Conservation (phyloP, 2,888 invertebrate genomes). For the Platycnemis pennipes region DNA sequence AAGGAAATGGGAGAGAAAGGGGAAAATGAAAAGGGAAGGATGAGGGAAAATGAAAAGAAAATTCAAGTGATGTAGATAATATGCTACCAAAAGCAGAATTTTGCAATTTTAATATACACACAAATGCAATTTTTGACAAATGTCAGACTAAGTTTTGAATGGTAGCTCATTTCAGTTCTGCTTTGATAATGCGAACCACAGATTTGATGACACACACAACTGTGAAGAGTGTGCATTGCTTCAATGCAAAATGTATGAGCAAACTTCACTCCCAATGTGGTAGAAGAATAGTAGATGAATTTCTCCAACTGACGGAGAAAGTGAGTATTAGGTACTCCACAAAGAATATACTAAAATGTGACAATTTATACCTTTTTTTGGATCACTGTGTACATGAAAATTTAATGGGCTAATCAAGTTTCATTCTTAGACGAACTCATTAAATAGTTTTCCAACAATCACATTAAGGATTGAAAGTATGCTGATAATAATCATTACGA, state of each 20-base stretch:
- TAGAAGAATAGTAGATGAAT: background rate
- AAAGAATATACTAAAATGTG: background rate
- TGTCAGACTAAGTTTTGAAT: background rate
- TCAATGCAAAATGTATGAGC: background rate
- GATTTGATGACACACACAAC: background rate
- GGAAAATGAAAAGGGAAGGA: background rate
- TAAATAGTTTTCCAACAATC: too few relatives aligned
- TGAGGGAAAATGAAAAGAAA: constrained; percentile 6
- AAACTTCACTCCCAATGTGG: background rate
- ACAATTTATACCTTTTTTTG: too few relatives aligned
- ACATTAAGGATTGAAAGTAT: too few relatives aligned
- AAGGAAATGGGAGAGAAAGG: constrained; percentile 30
- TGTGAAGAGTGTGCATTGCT: background rate
- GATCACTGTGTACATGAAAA: background rate
- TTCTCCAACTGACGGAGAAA: background rate
- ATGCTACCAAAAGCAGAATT: constrained; percentile 29
- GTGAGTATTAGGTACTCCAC: background rate
- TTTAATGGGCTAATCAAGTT: background rate
- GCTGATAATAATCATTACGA: too few relatives aligned
- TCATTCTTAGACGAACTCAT: too few relatives aligned
- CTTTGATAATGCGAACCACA: background rate
- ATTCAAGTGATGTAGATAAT: constrained; percentile 29
- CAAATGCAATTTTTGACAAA: background rate
- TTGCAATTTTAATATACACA: background rate
- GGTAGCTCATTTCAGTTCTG: background rate